Base-by-base conservation (phyloP, 2,888 invertebrate species). In the Drosophila kuntzei region DNA sequence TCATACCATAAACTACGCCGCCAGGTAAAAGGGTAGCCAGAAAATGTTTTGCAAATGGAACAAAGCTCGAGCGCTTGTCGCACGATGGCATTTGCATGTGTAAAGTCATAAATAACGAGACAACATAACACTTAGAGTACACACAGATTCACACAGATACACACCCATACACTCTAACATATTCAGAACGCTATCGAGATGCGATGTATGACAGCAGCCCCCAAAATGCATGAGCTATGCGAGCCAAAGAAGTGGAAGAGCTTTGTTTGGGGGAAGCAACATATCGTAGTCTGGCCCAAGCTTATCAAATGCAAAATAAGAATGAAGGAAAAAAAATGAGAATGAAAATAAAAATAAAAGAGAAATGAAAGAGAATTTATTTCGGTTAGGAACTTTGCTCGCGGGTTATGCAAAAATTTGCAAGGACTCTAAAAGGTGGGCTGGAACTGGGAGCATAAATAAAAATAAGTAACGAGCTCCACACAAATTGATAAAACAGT, bases 91-190 rank as follows among this genome's bases (percentile, higher is more conserved):
- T 90, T 90, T 90, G 90, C 90, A 90, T 90, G 90, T 90, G 89
- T 90, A 90, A 90, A 88, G 79, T 87, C 89, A 90, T 90, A 90
- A 90, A 90, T 90, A 90, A 90, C 80, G 79, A 82, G 82, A 81
- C 82, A 87, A 85, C 83, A 83, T 83, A 83, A 83, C 86, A 83
- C 83, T 83, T 86, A 83, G 62, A 77, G 61, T 53, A 80, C 60
- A 73, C 70, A 72, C 58, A 62, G 22, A 67, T 14, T 60, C 29
- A 51, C 18, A 59, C 41, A 59, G 46, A n/a, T 27, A 64, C 39
- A 51, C n/a, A 54, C 25, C 49, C 22, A 70, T 51, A 65, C 67
- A 71, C 39, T 44, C 60, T 55, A 37, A 57, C 22, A 34, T 9
- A 18, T 1, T 3, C 44, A 49, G 20, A 25, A 25, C 62, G 80